A percentile compares a stretch with the other conserved stretches of the same genome.
phyloP scores from a whole-genome alignment of 2,113 vertebrate species.

The Phycodurus eques region DNA sequence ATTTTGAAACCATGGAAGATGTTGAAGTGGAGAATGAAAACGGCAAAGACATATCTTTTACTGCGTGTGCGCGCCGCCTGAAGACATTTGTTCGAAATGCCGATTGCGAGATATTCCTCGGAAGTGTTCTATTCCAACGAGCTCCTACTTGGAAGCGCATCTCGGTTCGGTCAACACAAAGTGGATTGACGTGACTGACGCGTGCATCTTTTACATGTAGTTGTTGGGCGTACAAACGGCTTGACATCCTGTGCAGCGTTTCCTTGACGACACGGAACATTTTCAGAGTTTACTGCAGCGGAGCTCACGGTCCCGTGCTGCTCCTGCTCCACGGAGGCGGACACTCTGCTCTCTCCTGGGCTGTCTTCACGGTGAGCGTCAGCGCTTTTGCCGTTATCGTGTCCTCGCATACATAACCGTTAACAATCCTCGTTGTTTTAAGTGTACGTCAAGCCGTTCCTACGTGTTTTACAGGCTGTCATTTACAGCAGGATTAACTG shows the following conservation, averaged over 20 bases:
- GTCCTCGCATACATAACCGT: neutral
- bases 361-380: constrained; percentile 90
- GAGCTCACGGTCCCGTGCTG: constrained; percentile 87
- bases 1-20: constrained; percentile 96
- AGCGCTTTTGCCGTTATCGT: neutral
- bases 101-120: neutral
- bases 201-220: neutral
- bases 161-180: neutral
- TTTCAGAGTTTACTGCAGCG: constrained; percentile 97
- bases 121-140: neutral
- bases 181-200: neutral
- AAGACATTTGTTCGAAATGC: neutral
- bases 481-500: constrained; percentile 90
- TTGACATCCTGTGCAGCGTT: constrained; percentile 1
- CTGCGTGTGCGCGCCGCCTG: constrained; percentile 1
- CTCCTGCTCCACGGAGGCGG: constrained; percentile 92
- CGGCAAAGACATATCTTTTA: constrained; percentile 96
- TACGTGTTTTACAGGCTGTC: constrained; percentile 77
- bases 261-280: constrained; percentile 87
- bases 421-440: neutral
- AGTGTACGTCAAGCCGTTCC: neutral
- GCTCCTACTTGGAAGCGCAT: neutral
- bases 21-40: constrained; percentile 89
- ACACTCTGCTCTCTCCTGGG: constrained; percentile 98
- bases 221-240: neutral